Conservation (phyloP, 2,888 invertebrate species). For the Syrista parreyssii region DNA sequence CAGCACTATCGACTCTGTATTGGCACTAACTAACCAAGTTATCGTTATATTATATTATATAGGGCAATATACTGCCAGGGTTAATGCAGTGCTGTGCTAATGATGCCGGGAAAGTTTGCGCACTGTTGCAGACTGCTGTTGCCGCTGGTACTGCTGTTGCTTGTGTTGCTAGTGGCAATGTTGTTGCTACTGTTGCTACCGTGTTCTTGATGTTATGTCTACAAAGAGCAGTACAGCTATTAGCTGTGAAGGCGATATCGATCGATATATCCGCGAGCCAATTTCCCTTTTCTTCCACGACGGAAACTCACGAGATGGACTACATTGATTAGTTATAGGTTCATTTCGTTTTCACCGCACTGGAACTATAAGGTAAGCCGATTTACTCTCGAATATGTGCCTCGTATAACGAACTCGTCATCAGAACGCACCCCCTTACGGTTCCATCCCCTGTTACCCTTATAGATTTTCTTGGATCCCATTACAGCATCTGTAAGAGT, state of each 20-base stretch:
- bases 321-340: background rate
- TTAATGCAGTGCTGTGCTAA: slow-evolving; percentile 39
- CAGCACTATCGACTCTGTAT: slow-evolving; percentile 57
- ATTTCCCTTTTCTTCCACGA: background rate
- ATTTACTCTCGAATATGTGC: background rate
- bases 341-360: background rate
- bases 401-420: background rate
- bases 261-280: background rate
- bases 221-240: background rate
- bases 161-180: background rate
- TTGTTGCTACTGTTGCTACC: background rate
- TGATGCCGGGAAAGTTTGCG: slow-evolving; percentile 48
- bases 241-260: background rate
- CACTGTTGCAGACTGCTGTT: slow-evolving; percentile 33
- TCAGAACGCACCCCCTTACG: background rate
- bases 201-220: background rate
- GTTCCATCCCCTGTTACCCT: background rate
- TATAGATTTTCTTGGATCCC: background rate
- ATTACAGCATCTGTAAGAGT: background rate
- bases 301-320: background rate
- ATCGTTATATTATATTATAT: slow-evolving; percentile 57
- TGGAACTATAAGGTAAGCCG: background rate
- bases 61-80: slow-evolving; percentile 30
- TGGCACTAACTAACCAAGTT: slow-evolving; percentile 57
- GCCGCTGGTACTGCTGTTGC: slow-evolving; percentile 4